Evolutionary conservation across 2,888 invertebrate genomes (phyloP).

Genomic region (Lasioglossum oenotherae): DNA sequence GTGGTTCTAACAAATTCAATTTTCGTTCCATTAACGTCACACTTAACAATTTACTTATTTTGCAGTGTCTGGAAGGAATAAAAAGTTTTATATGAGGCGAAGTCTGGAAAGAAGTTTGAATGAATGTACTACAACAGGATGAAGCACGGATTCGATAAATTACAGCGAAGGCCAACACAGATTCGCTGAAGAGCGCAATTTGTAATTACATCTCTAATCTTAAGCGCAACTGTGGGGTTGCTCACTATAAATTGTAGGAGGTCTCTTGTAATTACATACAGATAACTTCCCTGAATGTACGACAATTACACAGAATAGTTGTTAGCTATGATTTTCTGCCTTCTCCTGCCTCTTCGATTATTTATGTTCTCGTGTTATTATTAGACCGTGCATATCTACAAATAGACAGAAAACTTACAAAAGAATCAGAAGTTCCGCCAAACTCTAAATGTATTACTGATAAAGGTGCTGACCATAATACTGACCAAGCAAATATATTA

Average conservation of each 20-base stretch:
- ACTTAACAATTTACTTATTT: neutral
- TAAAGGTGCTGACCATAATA: neutral
- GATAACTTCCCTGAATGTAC: slow-evolving; percentile 49
- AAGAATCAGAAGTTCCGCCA: neutral
- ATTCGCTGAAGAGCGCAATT: slow-evolving; percentile 57
- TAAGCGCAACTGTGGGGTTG: slow-evolving; percentile 49
- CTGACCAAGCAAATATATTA: neutral
- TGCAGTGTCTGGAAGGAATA: neutral
- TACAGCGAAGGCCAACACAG: slow-evolving; percentile 45
- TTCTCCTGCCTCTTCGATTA: neutral
- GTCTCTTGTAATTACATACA: slow-evolving; percentile 55
- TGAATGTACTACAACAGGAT: slow-evolving; percentile 36
- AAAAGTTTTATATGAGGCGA: neutral
- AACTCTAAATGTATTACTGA: neutral
- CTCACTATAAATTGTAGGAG: slow-evolving; percentile 48
- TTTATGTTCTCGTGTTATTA: neutral
- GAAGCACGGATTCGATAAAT: slow-evolving; percentile 44
- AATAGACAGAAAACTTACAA: neutral
- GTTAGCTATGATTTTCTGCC: slow-evolving; percentile 15
- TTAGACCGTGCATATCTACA: neutral
- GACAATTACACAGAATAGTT: slow-evolving; percentile 31
- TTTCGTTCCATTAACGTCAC: too few relatives aligned
- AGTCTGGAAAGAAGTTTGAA: neutral
- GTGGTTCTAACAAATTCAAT: too few relatives aligned
- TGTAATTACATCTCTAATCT: slow-evolving; percentile 68